These are phyloP conservation scores for Eolophus roseicapilla DNA, from an alignment of 2,113 vertebrate species.

Conservation along the genomic window DNA sequence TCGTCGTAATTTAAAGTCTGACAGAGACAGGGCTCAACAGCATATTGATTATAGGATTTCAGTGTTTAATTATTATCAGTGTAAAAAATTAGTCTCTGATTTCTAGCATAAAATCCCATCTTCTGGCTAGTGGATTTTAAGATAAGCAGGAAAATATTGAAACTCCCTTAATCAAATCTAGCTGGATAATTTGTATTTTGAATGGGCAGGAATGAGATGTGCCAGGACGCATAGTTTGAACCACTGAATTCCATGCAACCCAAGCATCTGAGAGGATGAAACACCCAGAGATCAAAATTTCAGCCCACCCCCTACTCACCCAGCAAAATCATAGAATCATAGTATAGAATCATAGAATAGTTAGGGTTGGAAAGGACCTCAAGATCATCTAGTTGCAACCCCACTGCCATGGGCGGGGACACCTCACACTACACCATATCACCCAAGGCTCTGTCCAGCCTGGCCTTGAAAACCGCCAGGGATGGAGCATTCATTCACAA, in stretches of 20 bases:
- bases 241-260: neutral
- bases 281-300: neutral
- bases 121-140: neutral
- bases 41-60: neutral
- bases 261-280: neutral
- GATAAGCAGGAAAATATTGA: neutral
- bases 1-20: neutral
- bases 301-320: neutral
- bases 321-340: neutral
- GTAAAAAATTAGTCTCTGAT: neutral
- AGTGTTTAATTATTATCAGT: neutral
- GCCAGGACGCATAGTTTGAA: neutral
- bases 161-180: neutral
- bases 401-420: too few relatives aligned
- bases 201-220: neutral
- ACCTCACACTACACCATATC: too few relatives aligned
- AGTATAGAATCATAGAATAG: too few relatives aligned
- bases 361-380: too few relatives aligned
- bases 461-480: too few relatives aligned
- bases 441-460: too few relatives aligned
- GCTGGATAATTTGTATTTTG: neutral
- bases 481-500: too few relatives aligned
- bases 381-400: too few relatives aligned
- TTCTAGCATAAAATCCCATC: neutral
- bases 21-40: neutral